phyloP scores from a whole-genome alignment of 2,888 invertebrate species.

The Polymixis lichenea region DNA sequence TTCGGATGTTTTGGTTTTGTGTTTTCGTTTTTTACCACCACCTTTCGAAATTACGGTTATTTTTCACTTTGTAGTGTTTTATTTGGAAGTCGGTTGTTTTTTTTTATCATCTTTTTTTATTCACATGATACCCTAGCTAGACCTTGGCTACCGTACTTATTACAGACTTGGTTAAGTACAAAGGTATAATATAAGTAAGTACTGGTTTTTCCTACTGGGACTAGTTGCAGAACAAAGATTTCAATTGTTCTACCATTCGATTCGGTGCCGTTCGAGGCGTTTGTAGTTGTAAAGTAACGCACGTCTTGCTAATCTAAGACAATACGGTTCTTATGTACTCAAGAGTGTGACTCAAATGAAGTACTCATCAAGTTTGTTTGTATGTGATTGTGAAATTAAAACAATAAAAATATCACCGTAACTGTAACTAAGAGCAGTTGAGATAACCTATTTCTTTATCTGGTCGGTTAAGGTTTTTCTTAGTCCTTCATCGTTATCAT shows the following conservation, averaged over 20 bases:
- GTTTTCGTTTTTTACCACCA: no score
- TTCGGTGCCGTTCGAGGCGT: not conserved
- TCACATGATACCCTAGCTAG: no score
- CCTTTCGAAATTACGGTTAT: no score
- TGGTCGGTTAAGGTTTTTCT: conserved; percentile 4
- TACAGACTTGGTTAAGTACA: no score
- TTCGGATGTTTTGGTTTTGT: no score
- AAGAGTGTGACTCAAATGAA: conserved; percentile 6
- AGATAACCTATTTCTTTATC: conserved; percentile 21
- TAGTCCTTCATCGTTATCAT: not conserved
- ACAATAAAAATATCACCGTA: conserved; percentile 17
- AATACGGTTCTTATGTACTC: conserved; percentile 27
- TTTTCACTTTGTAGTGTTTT: no score
- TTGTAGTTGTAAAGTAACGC: not conserved
- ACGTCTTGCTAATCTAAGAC: conserved; percentile 15
- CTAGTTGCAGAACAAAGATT: no score
- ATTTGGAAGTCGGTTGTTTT: no score
- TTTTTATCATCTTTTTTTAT: no score
- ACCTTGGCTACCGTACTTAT: no score
- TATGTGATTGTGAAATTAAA: conserved; percentile 24
- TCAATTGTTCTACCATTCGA: not conserved
- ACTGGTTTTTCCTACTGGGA: no score
- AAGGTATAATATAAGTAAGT: no score
- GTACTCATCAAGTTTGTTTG: not conserved
- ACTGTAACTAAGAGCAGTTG: not conserved